These are phyloP conservation scores for Meandrina meandrites DNA, from an alignment of 92 coral and sea anemone species.

Conservation along the genomic window DNA sequence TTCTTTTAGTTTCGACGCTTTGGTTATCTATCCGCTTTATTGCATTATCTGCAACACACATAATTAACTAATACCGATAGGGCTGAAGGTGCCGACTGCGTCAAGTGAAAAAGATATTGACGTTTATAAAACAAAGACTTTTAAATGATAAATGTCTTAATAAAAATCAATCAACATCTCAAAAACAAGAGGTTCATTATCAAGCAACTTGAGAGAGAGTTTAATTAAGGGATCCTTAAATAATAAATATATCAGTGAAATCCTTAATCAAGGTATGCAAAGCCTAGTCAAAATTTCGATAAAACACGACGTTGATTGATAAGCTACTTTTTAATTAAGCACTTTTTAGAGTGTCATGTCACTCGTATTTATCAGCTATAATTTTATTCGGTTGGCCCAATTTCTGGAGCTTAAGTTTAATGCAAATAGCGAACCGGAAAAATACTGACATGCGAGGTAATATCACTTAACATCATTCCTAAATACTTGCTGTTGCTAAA, in stretches of 20 bases:
- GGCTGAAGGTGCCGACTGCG: background rate
- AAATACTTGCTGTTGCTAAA: background rate
- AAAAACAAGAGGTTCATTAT: background rate
- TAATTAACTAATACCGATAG: background rate
- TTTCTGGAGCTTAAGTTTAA: background rate
- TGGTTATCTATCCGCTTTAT: background rate
- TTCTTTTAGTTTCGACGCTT: background rate
- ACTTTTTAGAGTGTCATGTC: background rate
- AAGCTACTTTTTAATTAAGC: background rate
- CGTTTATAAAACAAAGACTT: background rate
- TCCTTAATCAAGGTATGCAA: background rate
- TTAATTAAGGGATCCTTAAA: background rate
- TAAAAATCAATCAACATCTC: slow-evolving; percentile 2
- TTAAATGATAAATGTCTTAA: background rate
- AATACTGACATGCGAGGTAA: background rate
- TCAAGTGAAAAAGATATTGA: background rate
- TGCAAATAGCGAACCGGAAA: background rate
- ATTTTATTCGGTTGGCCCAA: background rate
- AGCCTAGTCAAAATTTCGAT: background rate
- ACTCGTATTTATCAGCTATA: background rate
- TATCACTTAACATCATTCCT: background rate
- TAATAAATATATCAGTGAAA: background rate
- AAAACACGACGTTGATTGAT: background rate
- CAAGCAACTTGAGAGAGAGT: background rate
- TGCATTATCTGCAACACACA: background rate